phyloP scores from a whole-genome alignment of 2,888 invertebrate species.

The Adela reaumurella region DNA sequence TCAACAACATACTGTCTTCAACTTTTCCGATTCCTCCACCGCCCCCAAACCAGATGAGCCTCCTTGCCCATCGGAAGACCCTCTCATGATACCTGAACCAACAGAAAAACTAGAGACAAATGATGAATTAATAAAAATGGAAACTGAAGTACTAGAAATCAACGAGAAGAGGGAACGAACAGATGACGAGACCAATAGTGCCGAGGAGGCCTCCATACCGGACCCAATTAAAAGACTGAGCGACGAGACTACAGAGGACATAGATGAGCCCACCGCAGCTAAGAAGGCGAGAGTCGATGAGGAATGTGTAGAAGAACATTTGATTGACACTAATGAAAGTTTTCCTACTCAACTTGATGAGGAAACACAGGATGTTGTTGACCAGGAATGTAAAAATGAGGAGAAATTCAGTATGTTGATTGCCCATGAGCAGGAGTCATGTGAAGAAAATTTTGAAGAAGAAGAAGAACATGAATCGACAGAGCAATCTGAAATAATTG shows the following conservation, averaged over 20 bases:
- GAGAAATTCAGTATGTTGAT: background rate
- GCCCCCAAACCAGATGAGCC: constrained; percentile 38
- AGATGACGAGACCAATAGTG: constrained; percentile 31
- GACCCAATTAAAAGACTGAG: constrained; percentile 37
- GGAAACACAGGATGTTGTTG: background rate
- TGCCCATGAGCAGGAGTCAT: too few species aligned
- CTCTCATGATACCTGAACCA: constrained; percentile 37
- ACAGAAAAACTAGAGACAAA: constrained; percentile 35
- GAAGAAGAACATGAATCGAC: constrained; percentile 21
- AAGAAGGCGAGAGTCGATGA: background rate
- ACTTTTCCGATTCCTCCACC: constrained; percentile 41
- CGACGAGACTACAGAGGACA: constrained; percentile 21
- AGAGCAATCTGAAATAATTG: too few species aligned
- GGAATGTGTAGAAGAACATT: background rate
- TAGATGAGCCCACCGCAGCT: background rate
- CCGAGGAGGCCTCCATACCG: constrained; percentile 24
- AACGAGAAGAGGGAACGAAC: constrained; percentile 33
- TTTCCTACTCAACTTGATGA: background rate
- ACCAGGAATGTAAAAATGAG: background rate
- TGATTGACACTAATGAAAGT: background rate
- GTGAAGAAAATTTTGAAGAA: too few species aligned
- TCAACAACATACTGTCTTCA: constrained; percentile 41
- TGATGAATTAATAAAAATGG: constrained; percentile 33
- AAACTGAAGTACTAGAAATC: constrained; percentile 28
- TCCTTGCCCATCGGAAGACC: constrained; percentile 41